Percentiles rank a stretch among this genome's conserved stretches.
phyloP scores from a whole-genome alignment of 2,888 invertebrate species.

The Halocaridina rubra region DNA sequence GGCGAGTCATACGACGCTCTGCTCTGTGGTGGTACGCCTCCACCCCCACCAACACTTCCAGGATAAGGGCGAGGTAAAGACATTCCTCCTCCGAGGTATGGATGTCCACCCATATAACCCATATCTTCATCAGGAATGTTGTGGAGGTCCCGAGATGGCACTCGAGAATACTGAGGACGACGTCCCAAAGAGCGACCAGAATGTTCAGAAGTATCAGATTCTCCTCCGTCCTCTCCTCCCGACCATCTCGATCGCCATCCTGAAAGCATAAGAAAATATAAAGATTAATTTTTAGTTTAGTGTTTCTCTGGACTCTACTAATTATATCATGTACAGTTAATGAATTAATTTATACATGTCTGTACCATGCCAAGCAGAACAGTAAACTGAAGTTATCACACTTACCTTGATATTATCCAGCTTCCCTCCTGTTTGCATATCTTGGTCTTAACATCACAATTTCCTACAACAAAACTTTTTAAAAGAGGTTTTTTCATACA shows the following conservation, averaged over 20 bases:
- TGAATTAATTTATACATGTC: too few species aligned
- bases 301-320: too few species aligned
- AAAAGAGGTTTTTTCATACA: too few species aligned
- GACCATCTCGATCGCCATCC: slow-evolving; percentile 52
- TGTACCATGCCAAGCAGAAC: too few species aligned
- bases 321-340: neutral
- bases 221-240: slow-evolving; percentile 48
- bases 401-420: too few species aligned
- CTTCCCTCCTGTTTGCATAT: too few species aligned
- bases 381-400: too few species aligned
- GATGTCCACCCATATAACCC: neutral
- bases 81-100: slow-evolving; percentile 30
- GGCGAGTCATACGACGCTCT: slow-evolving; percentile 29
- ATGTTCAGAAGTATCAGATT: slow-evolving; percentile 45
- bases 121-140: slow-evolving; percentile 49
- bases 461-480: too few species aligned
- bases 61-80: slow-evolving; percentile 45
- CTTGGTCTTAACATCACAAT: too few species aligned
- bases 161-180: slow-evolving; percentile 46
- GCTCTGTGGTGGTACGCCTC: slow-evolving; percentile 4
- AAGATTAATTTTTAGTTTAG: neutral
- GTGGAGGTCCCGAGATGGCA: slow-evolving; percentile 45
- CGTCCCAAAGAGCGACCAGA: slow-evolving; percentile 41
- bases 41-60: slow-evolving; percentile 15
- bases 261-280: neutral